A percentile compares a stretch with the other conserved stretches of the same genome.
Evolutionary conservation across 2,888 invertebrate genomes (phyloP).

Genomic region (Thyatira batis): DNA sequence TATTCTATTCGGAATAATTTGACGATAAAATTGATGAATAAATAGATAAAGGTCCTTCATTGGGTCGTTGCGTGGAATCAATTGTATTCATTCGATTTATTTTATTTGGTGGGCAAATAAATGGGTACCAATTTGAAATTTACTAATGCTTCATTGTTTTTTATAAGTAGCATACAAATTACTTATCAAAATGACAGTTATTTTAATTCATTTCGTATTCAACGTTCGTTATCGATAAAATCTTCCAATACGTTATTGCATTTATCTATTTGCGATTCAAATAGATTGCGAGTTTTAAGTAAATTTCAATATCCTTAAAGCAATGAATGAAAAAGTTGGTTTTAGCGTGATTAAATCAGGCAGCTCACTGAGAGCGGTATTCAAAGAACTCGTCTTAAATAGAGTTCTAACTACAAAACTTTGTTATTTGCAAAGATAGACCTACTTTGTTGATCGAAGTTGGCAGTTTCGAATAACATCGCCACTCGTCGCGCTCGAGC

Average conservation of each 20-base stretch:
- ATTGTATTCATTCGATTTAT: constrained; percentile 1
- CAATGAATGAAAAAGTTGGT: background rate
- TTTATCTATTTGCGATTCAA: background rate
- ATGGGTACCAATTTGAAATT: background rate
- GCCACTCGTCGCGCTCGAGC: background rate
- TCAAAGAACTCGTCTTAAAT: constrained; percentile 1
- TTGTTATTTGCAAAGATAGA: background rate
- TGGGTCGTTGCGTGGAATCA: background rate
- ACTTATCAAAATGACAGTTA: too few relatives aligned
- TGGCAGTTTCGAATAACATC: background rate
- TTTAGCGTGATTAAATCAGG: background rate
- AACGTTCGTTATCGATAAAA: too few relatives aligned
- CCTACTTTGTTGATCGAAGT: constrained; percentile 2
- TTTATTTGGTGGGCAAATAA: background rate
- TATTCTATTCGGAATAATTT: constrained; percentile 23
- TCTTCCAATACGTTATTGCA: too few relatives aligned
- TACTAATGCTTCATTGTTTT: too few relatives aligned
- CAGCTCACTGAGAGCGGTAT: background rate
- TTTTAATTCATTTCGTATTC: too few relatives aligned
- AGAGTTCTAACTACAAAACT: constrained; percentile 2
- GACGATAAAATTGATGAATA: constrained; percentile 25
- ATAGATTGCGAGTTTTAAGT: background rate
- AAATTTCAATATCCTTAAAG: background rate
- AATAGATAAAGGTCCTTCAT: constrained; percentile 9
- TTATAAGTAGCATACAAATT: too few relatives aligned